Evolutionary conservation across 2,888 invertebrate genomes (phyloP), one percentile per base, ranked within the genome.

Genomic region (Chaetoderma sp.): DNA sequence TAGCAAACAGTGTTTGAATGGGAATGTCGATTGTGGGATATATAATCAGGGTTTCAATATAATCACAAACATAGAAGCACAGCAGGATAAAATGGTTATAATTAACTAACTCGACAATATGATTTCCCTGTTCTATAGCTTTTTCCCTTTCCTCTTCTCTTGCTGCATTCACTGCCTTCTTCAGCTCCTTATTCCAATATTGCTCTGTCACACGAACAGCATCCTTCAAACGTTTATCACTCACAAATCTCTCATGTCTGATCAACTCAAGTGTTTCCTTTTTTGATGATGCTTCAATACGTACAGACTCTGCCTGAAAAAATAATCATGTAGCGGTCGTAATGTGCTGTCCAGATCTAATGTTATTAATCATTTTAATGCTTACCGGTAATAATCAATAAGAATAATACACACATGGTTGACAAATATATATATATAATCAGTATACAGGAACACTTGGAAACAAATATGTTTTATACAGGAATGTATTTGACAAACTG

Each of bases 271-370:
- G 73, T n/a, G 80, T 76, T 27, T 75, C 49, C 56, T 79, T 79
- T 68, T 81, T 80, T 81, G 81, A 80, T 13, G 72, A 74, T 74
- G 80, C 77, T 63, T 81, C 80, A 30, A 83, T 79, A 28, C 72
- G 72, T 6, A 81, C 60, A 8, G 75, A 76, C 55, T 81, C 80
- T 65, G 81, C 80, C 82, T 83, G 65, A 27, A 42, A 60, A 32
- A 44, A 58, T 52, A 33, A 30, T 54, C n/a, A n/a, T n/a, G n/a
- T n/a, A n/a, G n/a, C n/a, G n/a, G n/a, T 8, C 8, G 10, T 13
- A 8, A 10, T 47, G 10, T n/a, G 18, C 21, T 18, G 8, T n/a
- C 8, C 13, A n/a, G n/a, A n/a, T n/a, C n/a, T n/a, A n/a, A n/a
- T n/a, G n/a, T n/a, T 39, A n/a, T 39, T 39, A n/a, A 10, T 10